Percentiles rank a stretch among this genome's conserved stretches.
These are phyloP conservation scores for Tragelaphus buxtoni DNA, from an alignment of 2,113 vertebrate genomes.

Conservation along the genomic window DNA sequence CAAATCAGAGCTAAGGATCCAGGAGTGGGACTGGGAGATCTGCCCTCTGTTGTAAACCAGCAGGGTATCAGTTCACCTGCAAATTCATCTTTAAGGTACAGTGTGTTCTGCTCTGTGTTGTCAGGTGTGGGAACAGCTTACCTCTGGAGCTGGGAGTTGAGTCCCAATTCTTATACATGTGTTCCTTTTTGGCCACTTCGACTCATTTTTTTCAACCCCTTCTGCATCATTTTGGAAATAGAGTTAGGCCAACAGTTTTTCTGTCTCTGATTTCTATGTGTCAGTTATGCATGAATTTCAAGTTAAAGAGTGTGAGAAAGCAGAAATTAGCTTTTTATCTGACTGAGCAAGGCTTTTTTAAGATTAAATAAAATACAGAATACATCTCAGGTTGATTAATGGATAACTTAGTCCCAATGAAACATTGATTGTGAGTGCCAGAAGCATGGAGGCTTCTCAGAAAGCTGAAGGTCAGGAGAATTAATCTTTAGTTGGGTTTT, in stretches of 20 bases:
- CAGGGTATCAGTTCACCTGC: slow-evolving; percentile 40
- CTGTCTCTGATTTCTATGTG: background rate
- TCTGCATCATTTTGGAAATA: background rate
- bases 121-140: background rate
- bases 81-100: slow-evolving; percentile 75
- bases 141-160: background rate
- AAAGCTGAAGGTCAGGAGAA: background rate
- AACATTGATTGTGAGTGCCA: background rate
- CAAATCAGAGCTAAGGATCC: slow-evolving; percentile 45
- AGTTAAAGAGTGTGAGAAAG: background rate
- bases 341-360: background rate
- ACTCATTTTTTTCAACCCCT: background rate
- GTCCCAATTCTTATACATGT: background rate
- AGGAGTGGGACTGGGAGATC: slow-evolving; percentile 24
- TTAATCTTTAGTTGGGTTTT: background rate
- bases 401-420: background rate
- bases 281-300: background rate
- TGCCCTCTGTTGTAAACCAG: background rate
- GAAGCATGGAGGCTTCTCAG: background rate
- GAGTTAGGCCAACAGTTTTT: background rate
- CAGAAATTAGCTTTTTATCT: background rate
- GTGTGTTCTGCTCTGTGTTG: slow-evolving; percentile 30
- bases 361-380: slow-evolving; percentile 40
- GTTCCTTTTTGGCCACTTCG: background rate
- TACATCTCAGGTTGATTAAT: background rate